Conservation (phyloP, 2,888 invertebrate genomes). For the Tachina lurida region DNA sequence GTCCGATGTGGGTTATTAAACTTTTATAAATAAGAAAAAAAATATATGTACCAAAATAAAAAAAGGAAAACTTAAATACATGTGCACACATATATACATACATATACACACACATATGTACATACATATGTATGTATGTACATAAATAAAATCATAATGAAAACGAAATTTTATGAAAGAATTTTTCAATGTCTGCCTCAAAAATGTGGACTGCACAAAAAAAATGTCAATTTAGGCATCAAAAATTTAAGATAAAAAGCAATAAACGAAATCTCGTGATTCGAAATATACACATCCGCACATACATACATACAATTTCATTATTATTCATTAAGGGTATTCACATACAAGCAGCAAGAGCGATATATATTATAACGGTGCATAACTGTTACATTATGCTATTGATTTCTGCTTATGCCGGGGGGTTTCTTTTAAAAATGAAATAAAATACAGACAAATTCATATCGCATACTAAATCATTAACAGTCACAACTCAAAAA, state of each 20-base stretch:
- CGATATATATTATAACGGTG: background rate
- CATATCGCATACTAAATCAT: background rate
- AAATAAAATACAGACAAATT: background rate
- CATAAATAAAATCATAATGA: slow-evolving; percentile 42
- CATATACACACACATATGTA: too few relatives aligned
- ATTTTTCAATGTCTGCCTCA: slow-evolving; percentile 18
- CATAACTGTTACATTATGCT: background rate
- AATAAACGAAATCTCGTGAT: slow-evolving; percentile 3
- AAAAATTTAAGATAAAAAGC: slow-evolving; percentile 24
- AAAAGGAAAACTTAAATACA: background rate
- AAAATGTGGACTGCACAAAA: background rate
- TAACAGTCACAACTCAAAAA: too few relatives aligned
- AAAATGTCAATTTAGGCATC: background rate
- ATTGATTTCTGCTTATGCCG: too few relatives aligned
- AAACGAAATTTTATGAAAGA: slow-evolving; percentile 33
- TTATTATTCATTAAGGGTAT: slow-evolving; percentile 13
- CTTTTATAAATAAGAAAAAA: slow-evolving; percentile 38
- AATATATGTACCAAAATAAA: background rate
- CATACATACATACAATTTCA: background rate
- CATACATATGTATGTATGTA: too few relatives aligned
- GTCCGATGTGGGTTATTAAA: slow-evolving; percentile 58
- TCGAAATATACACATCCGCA: background rate
- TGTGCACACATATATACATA: too few relatives aligned
- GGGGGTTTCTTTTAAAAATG: too few relatives aligned
- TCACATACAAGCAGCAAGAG: background rate